Base-by-base conservation (phyloP, 1,140 invertebrate genomes). In the Diplogasteroides magnus region DNA sequence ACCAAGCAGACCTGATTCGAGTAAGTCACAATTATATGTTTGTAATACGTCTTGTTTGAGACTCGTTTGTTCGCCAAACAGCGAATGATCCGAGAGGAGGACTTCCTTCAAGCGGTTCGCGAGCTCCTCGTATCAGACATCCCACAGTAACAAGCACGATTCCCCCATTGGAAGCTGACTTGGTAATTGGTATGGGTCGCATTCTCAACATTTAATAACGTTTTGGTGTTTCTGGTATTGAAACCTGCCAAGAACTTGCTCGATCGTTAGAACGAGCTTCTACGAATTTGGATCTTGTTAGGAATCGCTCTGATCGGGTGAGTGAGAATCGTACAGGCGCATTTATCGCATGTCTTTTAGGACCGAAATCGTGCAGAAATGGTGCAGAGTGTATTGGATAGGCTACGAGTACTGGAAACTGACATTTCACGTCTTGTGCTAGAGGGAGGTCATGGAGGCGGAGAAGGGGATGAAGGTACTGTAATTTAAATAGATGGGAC, bases 261-360 rank as follows among this genome's bases (percentile, higher is more conserved):
- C 57, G 59, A 60, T 58, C 55, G 2, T 37, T 72, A 25, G 70
- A 72, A 64, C 59, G 55, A 67, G 70, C 65, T 6, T 61, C 27
- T 56, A 31, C 29, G 23, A 61, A 60, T 60, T 29, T 72, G 1
- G 70, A 72, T 48, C 25, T 72, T 37, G 61, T 72, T 1, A 72
- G 67, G 23, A 72, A 72, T 61, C 48, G 70, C n/a, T 67, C 64
- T 55, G 65, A 68, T 28, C 67, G 67, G 62, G 70, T 67, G 29
- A 71, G 29, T 25, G 13, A 14, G 6, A 15, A 13, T 14, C 11
- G 13, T 27, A 13, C 28, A n/a, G n/a, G n/a, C 29, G 13, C 19
- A 28, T 63, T 63, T 26, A 15, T 14, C 6, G 25, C 13, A n/a
- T 31, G 19, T 63, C 11, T 63, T n/a, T 25, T 63, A 27, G 27